phyloP scores from a whole-genome alignment of 2,888 invertebrate species.

The Amphipoea lucens region DNA sequence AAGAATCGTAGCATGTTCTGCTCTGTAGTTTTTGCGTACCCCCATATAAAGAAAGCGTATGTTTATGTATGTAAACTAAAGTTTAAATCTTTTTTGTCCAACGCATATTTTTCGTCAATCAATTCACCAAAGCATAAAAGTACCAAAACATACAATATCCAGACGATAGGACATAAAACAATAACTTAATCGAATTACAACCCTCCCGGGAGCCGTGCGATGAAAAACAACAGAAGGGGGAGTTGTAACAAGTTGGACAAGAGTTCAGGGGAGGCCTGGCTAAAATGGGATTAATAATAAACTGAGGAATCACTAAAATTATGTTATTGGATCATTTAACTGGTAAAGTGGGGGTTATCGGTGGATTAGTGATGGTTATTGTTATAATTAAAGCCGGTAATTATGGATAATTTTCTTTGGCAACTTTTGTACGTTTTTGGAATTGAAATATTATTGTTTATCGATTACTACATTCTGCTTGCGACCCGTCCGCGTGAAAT shows the following conservation, averaged over 20 bases:
- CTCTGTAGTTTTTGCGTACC: too few relatives aligned
- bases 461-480: background rate
- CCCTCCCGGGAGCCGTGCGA: constrained; percentile 56
- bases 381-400: background rate
- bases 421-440: background rate
- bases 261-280: constrained; percentile 39
- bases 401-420: background rate
- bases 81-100: too few relatives aligned
- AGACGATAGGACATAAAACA: constrained; percentile 69
- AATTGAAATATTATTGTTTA: background rate
- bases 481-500: background rate
- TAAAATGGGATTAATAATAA: constrained; percentile 51
- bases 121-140: too few relatives aligned
- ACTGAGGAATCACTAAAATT: constrained; percentile 53
- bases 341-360: background rate
- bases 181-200: constrained; percentile 76
- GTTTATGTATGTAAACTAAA: too few relatives aligned
- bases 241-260: constrained; percentile 56
- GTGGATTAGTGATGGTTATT: constrained; percentile 22
- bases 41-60: too few relatives aligned
- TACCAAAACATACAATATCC: constrained; percentile 50
- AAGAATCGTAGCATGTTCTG: too few relatives aligned
- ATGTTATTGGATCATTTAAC: constrained; percentile 39
- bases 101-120: too few relatives aligned
- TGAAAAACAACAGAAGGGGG: constrained; percentile 71